Evolutionary conservation across 2,797 vertebrate species (phyloP).

Genomic region (Vespertilio murinus): DNA sequence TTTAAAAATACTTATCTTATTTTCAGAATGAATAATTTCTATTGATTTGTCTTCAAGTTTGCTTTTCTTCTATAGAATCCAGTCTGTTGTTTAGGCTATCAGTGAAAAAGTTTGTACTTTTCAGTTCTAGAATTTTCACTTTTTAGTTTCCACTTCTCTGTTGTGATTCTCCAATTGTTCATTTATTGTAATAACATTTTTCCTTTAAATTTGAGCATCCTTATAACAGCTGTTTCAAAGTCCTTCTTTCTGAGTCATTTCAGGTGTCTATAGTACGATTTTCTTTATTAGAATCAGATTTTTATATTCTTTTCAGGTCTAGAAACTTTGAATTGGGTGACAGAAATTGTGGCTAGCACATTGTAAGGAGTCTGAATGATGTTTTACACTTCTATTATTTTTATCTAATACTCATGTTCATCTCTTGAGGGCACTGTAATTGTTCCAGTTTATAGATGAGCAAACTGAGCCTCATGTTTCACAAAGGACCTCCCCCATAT

Average conservation of each 20-base stretch:
- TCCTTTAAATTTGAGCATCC: not conserved
- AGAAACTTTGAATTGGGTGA: not conserved
- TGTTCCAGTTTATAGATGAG: not conserved
- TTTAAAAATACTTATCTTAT: not conserved
- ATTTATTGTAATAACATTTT: not conserved
- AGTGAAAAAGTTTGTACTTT: not conserved
- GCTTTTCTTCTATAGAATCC: not conserved
- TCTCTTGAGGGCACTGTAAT: not conserved
- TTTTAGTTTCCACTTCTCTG: not conserved
- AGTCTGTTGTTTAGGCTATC: not conserved
- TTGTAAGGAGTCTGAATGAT: not conserved
- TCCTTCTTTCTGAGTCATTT: not conserved
- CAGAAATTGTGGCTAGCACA: not conserved
- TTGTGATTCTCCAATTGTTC: not conserved
- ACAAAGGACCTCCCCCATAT: rapidly evolving
- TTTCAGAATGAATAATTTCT: not conserved
- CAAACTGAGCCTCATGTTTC: not conserved
- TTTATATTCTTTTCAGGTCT: not conserved
- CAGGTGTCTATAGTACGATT: not conserved
- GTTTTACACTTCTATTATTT: not conserved
- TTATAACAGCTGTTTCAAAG: not conserved
- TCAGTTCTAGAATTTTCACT: not conserved
- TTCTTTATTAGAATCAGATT: not conserved
- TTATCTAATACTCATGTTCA: not conserved
- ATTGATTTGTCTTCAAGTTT: not conserved